Conservation (phyloP, 2,113 vertebrate species). For the Neopipo cinnamomea region DNA sequence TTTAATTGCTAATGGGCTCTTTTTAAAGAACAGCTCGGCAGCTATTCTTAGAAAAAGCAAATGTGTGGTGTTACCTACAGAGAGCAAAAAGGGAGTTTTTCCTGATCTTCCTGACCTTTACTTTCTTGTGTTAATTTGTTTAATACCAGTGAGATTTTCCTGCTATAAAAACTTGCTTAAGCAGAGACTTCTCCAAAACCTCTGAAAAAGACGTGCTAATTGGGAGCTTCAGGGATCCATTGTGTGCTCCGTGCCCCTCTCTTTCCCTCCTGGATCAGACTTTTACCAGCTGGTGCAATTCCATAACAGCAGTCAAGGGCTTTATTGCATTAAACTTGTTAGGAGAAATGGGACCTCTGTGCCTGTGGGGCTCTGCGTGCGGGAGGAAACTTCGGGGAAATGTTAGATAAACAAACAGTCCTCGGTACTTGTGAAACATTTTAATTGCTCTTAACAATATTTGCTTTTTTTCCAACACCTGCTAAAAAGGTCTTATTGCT, state of each 20-base stretch:
- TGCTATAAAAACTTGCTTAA: not conserved
- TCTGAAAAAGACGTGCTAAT: not conserved
- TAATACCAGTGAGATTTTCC: conserved; percentile 6
- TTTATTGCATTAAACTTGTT: not conserved
- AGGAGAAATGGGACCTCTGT: not conserved
- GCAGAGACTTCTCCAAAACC: not conserved
- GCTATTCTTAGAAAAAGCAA: conserved; percentile 17
- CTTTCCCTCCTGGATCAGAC: not conserved
- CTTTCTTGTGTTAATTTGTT: conserved; percentile 12
- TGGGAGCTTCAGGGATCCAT: not conserved
- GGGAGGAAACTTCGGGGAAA: not conserved
- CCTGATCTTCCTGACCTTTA: not conserved
- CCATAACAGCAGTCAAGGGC: not conserved
- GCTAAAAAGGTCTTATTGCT: not conserved
- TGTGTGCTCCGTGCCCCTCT: not conserved
- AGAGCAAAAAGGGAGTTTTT: not conserved
- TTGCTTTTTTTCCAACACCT: not conserved
- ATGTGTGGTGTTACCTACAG: not conserved
- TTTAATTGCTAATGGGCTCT: not conserved
- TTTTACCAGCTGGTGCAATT: not conserved
- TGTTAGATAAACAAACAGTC: not conserved
- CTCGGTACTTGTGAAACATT: not conserved
- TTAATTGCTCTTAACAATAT: not conserved
- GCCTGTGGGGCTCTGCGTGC: not conserved
- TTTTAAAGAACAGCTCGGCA: not conserved